Percentiles rank a stretch among this genome's conserved stretches.
Evolutionary conservation across 2,888 invertebrate species (phyloP).

Genomic region (Athalia rosae): DNA sequence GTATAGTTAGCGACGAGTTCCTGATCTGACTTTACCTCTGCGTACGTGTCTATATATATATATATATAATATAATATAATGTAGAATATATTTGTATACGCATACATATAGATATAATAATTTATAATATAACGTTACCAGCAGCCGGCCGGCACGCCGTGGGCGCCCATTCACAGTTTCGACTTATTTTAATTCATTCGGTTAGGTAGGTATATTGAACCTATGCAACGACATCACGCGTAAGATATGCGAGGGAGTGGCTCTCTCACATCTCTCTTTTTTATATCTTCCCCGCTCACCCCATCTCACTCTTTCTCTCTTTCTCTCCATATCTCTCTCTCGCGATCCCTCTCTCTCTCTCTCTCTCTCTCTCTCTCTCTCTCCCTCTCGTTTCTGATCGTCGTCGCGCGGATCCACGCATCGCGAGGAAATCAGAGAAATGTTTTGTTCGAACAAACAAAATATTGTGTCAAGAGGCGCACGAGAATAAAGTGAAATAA

Average conservation of each 20-base stretch:
- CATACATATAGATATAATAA: no score
- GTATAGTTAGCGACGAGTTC: no score
- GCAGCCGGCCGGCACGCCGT: not conserved
- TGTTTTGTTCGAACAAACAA: no score
- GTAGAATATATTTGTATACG: no score
- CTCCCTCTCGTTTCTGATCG: not conserved
- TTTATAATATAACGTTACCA: no score
- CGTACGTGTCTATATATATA: no score
- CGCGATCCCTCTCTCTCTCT: not conserved
- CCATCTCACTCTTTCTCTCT: not conserved
- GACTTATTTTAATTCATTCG: constrained; percentile 40
- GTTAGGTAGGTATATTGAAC: constrained; percentile 41
- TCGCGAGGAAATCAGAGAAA: no score
- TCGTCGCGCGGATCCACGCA: not conserved
- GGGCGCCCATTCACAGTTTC: constrained; percentile 43
- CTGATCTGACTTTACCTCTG: no score
- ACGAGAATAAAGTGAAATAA: no score
- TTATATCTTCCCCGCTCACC: not conserved
- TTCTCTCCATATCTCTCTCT: not conserved
- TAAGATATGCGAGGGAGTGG: constrained; percentile 71
- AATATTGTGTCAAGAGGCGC: no score
- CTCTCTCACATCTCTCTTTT: constrained; percentile 38
- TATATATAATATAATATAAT: no score
- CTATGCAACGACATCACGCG: constrained; percentile 64
- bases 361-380: not conserved